These are phyloP conservation scores for Pipistrellus pygmaeus DNA, from an alignment of 2,797 vertebrate genomes.

Conservation along the genomic window DNA sequence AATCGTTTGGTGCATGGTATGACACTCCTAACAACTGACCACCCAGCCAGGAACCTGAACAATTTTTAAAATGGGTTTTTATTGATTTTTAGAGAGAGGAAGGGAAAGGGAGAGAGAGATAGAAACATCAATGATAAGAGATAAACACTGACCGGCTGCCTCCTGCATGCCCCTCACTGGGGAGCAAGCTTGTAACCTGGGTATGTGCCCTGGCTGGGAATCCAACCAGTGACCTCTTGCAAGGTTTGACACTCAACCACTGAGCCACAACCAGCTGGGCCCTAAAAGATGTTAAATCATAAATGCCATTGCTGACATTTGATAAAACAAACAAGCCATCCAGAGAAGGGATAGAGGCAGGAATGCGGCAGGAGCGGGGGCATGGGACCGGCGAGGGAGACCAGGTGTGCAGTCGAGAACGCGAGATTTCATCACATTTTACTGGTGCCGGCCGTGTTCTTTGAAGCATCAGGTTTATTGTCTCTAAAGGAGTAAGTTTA, in stretches of 20 bases:
- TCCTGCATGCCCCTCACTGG: too few relatives aligned
- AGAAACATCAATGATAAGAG: too few relatives aligned
- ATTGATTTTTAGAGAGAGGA: too few relatives aligned
- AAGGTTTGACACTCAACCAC: too few relatives aligned
- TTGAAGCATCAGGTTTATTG: conserved; percentile 64
- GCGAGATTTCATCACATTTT: conserved; percentile 28
- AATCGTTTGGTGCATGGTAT: neutral
- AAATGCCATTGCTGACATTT: conserved; percentile 54
- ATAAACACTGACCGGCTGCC: too few relatives aligned
- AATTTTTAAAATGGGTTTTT: conserved; percentile 37
- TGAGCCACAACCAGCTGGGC: neutral
- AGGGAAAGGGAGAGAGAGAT: too few relatives aligned
- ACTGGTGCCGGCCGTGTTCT: neutral
- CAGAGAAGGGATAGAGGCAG: conserved; percentile 21
- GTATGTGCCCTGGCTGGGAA: too few relatives aligned
- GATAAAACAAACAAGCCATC: neutral
- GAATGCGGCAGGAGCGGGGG: neutral
- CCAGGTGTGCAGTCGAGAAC: neutral
- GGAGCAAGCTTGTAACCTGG: too few relatives aligned
- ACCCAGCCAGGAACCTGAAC: neutral
- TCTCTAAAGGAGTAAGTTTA: conserved; percentile 64
- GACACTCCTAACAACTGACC: neutral
- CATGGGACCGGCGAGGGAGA: neutral
- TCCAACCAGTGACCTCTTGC: too few relatives aligned
- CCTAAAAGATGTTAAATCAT: conserved; percentile 59